Percentiles rank a stretch among this genome's conserved stretches.
Evolutionary conservation across 2,888 invertebrate species (phyloP).

Genomic region (Volucella bombylans): DNA sequence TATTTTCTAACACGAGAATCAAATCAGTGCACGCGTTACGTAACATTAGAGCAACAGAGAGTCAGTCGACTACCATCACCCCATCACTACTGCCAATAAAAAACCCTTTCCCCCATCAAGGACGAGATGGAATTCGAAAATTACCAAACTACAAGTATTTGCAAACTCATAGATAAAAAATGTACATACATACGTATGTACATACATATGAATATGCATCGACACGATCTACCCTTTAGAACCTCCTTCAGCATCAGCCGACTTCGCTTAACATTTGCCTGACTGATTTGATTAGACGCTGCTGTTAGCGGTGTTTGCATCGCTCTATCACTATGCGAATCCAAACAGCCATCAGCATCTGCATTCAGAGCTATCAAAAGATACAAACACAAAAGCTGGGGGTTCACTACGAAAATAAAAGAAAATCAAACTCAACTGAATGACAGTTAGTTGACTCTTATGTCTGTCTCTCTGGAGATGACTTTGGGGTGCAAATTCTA

Average conservation of each 20-base stretch:
- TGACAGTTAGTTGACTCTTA: slow-evolving; percentile 64
- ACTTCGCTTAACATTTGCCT: slow-evolving; percentile 36
- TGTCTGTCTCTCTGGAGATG: slow-evolving; percentile 34
- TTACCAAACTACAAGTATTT: too few species aligned
- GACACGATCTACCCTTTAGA: slow-evolving; percentile 59
- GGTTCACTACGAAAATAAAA: slow-evolving; percentile 6
- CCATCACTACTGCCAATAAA: slow-evolving; percentile 35
- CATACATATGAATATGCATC: neutral
- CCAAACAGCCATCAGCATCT: slow-evolving; percentile 30
- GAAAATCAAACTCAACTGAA: slow-evolving; percentile 42
- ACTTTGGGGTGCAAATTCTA: slow-evolving; percentile 20
- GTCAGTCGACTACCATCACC: slow-evolving; percentile 2
- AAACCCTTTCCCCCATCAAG: slow-evolving; percentile 7
- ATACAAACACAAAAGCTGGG: slow-evolving; percentile 6
- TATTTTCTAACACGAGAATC: slow-evolving; percentile 69
- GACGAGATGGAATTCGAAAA: slow-evolving; percentile 7
- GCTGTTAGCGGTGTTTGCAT: slow-evolving; percentile 62
- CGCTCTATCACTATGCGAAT: slow-evolving; percentile 52
- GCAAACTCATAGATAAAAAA: too few species aligned
- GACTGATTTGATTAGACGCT: slow-evolving; percentile 71
- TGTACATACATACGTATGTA: too few species aligned
- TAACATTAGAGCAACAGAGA: slow-evolving; percentile 57
- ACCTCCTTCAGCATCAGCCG: neutral
- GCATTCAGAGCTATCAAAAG: slow-evolving; percentile 50
- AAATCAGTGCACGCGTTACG: slow-evolving; percentile 69